Evolutionary conservation across 2,113 vertebrate species (phyloP).

Genomic region (Ceyx cyanopectus): DNA sequence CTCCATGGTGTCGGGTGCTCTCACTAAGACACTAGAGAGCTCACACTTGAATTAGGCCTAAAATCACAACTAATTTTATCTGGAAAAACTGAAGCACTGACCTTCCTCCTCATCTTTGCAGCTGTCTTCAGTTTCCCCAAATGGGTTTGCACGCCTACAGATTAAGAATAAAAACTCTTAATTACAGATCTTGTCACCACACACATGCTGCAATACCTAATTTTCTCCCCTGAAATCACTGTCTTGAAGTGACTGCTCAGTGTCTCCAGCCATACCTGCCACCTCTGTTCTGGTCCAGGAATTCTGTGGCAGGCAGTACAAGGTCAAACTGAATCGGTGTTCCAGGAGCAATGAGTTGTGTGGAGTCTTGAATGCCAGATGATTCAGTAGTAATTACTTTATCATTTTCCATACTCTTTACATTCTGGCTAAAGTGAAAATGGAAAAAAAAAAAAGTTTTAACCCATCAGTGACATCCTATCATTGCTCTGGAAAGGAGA

Average conservation of each 20-base stretch:
- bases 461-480: neutral
- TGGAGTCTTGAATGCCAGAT: constrained; percentile 67
- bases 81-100: constrained; percentile 59
- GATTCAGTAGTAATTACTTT: constrained; percentile 64
- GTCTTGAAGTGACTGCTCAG: neutral
- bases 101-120: constrained; percentile 84
- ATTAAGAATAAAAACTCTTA: neutral
- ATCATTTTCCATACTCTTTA: constrained; percentile 59
- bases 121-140: constrained; percentile 91
- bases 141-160: constrained; percentile 92
- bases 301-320: constrained; percentile 91
- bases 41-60: neutral
- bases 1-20: neutral
- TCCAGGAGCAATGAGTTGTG: constrained; percentile 90
- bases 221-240: neutral
- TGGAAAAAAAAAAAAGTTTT: neutral
- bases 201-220: neutral
- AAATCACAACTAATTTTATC: neutral
- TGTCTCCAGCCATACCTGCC: constrained; percentile 77
- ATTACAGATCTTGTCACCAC: neutral
- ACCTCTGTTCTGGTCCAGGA: constrained; percentile 93
- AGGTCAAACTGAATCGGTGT: constrained; percentile 98
- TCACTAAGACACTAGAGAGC: neutral
- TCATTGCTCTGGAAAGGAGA: neutral
- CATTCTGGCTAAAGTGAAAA: constrained; percentile 70